A percentile compares a stretch with the other conserved stretches of the same genome.
These are phyloP conservation scores for Silurus aristotelis DNA, from an alignment of 2,797 vertebrate genomes.

Conservation along the genomic window DNA sequence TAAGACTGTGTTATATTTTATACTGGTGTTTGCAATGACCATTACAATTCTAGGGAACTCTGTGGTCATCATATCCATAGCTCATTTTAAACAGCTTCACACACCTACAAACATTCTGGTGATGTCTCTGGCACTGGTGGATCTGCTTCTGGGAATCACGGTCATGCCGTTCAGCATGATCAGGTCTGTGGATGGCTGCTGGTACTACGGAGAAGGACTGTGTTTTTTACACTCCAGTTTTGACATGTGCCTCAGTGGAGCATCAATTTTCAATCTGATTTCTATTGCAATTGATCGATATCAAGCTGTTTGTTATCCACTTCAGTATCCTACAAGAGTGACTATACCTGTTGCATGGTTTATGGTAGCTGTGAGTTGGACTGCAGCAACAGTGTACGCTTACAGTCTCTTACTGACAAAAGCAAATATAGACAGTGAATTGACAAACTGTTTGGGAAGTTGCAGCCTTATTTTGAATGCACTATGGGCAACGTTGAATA, in stretches of 20 bases:
- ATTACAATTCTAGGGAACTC: slow-evolving; percentile 73
- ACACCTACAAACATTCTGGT: slow-evolving; percentile 77
- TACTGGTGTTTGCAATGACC: slow-evolving; percentile 60
- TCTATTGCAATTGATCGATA: slow-evolving; percentile 74
- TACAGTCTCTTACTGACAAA: too few relatives aligned
- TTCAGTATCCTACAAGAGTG: slow-evolving; percentile 67
- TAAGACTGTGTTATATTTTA: slow-evolving; percentile 50
- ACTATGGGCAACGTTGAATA: slow-evolving; percentile 66
- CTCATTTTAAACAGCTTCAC: slow-evolving; percentile 75
- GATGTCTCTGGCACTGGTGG: slow-evolving; percentile 74
- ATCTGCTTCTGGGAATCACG: slow-evolving; percentile 69
- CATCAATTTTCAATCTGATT: slow-evolving; percentile 76
- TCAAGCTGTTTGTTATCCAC: slow-evolving; percentile 73
- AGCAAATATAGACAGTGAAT: slow-evolving; percentile 69
- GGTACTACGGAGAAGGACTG: slow-evolving; percentile 68
- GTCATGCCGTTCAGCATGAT: slow-evolving; percentile 77
- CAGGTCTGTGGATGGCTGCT: slow-evolving; percentile 71
- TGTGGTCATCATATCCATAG: slow-evolving; percentile 75
- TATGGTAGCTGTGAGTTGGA: slow-evolving; percentile 67
- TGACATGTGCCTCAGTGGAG: slow-evolving; percentile 72
- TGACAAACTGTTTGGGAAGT: too few relatives aligned
- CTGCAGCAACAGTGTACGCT: too few relatives aligned
- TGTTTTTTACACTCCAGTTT: slow-evolving; percentile 64
- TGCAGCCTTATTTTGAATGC: slow-evolving; percentile 66
- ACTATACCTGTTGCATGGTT: slow-evolving; percentile 62